Evolutionary conservation across 2,888 invertebrate genomes (phyloP).

Genomic region (Eurytoma californica): DNA sequence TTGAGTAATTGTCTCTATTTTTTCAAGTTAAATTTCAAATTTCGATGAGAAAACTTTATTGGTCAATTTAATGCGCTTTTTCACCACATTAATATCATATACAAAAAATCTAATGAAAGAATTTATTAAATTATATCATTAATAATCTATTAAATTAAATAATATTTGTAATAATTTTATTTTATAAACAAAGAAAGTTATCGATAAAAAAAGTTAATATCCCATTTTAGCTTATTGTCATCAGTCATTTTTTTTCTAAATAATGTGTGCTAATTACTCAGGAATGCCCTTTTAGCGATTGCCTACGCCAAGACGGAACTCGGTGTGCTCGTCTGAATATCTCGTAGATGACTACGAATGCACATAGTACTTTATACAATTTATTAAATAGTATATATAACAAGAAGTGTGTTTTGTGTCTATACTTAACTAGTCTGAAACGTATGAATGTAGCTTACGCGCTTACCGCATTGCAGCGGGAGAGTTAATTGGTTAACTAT

Average conservation of each 20-base stretch:
- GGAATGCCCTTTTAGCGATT: slow-evolving; percentile 43
- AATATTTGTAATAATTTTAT: too few relatives aligned
- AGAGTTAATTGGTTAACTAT: slow-evolving; percentile 58
- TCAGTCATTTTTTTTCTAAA: slow-evolving; percentile 8
- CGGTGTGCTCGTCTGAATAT: slow-evolving; percentile 35
- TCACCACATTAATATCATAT: too few relatives aligned
- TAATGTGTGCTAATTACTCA: slow-evolving; percentile 28
- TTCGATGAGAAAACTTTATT: neutral
- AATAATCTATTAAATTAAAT: neutral
- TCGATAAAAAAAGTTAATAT: neutral
- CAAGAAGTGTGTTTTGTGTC: slow-evolving; percentile 54
- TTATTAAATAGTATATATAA: slow-evolving; percentile 50
- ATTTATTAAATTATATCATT: neutral
- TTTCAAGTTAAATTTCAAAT: neutral
- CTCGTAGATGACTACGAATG: slow-evolving; percentile 60
- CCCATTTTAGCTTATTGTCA: slow-evolving; percentile 45
- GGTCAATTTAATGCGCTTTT: neutral
- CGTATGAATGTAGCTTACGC: slow-evolving; percentile 62
- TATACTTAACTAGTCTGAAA: slow-evolving; percentile 61
- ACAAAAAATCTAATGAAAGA: neutral
- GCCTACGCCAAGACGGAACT: neutral
- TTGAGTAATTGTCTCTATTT: slow-evolving; percentile 13
- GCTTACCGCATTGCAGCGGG: slow-evolving; percentile 54
- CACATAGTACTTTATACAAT: slow-evolving; percentile 37
- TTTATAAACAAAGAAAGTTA: neutral